A percentile compares a stretch with the other conserved stretches of the same genome.
These are phyloP conservation scores for Lasioglossum malachurum DNA, from an alignment of 2,888 invertebrate genomes.

Conservation along the genomic window DNA sequence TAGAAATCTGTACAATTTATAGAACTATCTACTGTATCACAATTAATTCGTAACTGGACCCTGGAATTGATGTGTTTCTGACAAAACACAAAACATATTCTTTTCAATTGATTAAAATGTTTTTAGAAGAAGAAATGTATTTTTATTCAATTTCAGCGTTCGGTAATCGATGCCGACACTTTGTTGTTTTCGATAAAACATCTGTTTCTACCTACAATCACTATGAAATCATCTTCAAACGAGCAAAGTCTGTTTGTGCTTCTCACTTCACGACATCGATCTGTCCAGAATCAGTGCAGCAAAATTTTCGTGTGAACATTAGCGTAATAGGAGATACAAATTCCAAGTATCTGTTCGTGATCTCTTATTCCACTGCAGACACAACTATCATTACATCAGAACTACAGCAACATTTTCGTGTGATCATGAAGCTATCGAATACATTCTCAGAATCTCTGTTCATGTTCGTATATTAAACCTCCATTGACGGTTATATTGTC, in stretches of 20 bases:
- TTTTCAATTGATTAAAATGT: neutral
- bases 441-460: neutral
- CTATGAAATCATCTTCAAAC: constrained; percentile 16
- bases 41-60: no score
- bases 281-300: neutral
- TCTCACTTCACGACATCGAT: neutral
- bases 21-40: no score
- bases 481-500: neutral
- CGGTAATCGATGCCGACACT: neutral
- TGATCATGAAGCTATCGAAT: neutral
- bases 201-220: neutral
- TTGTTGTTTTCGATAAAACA: neutral
- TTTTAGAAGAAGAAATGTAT: neutral
- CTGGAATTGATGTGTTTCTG: neutral
- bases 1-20: neutral
- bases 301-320: constrained; percentile 46
- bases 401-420: neutral
- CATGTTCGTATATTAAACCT: neutral
- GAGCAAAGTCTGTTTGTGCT: constrained; percentile 2
- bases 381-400: neutral
- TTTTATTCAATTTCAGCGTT: neutral
- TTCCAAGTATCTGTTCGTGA: neutral
- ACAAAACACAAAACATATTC: neutral
- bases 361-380: neutral
- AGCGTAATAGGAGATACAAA: neutral